A percentile compares a stretch with the other conserved stretches of the same genome.
Evolutionary conservation across 2,797 vertebrate genomes (phyloP).

Genomic region (Synanceia verrucosa): DNA sequence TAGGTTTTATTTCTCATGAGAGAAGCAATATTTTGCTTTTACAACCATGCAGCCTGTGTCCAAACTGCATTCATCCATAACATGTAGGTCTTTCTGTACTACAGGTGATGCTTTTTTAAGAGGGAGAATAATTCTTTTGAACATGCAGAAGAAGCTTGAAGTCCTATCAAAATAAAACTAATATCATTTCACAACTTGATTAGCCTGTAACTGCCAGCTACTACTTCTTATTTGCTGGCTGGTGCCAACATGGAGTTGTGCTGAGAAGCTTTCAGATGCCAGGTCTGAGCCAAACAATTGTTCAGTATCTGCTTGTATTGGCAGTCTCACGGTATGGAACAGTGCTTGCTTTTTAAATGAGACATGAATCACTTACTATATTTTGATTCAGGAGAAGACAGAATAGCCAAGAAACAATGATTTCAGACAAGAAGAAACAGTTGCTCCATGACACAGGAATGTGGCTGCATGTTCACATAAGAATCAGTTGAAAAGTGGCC

Average conservation of each 20-base stretch:
- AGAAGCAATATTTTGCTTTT: not conserved
- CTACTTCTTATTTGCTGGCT: conserved; percentile 40
- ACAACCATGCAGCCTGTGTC: not conserved
- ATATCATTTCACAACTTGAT: conserved; percentile 52
- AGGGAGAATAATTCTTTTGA: not conserved
- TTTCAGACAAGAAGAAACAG: conserved; percentile 32
- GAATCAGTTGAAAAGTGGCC: conserved; percentile 66
- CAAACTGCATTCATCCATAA: not conserved
- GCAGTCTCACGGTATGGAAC: conserved; percentile 18
- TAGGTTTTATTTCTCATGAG: not conserved
- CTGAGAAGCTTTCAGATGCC: conserved; percentile 30
- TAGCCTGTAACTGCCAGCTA: conserved; percentile 31
- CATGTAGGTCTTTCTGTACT: not conserved
- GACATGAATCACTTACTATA: conserved; percentile 28
- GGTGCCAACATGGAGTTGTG: conserved; percentile 19
- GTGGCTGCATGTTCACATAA: conserved; percentile 12
- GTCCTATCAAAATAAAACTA: conserved; percentile 34
- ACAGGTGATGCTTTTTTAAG: not conserved
- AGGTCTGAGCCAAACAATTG: conserved; percentile 45
- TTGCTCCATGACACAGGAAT: conserved; percentile 22
- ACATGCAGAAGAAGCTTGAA: conserved; percentile 10
- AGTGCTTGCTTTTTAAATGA: conserved; percentile 30
- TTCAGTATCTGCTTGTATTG: conserved; percentile 54
- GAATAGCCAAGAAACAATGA: conserved; percentile 11
- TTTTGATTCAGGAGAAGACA: conserved; percentile 30